A percentile compares a stretch with the other conserved stretches of the same genome.
Conservation (phyloP, 2,797 vertebrate species). For the Helicolenus hilgendorfi region DNA sequence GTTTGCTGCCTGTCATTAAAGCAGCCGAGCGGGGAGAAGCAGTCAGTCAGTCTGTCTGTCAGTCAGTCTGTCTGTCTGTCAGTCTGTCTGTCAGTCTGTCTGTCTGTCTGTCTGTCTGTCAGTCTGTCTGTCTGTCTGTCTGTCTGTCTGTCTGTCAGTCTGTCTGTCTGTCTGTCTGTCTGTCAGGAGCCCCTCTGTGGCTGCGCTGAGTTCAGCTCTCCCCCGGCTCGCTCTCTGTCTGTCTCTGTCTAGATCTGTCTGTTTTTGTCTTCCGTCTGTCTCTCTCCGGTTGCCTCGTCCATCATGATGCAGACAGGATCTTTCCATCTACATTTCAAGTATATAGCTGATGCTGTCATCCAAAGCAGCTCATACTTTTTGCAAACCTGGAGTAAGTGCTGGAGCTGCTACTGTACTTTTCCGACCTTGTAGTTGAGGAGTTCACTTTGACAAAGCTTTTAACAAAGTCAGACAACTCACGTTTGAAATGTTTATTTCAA, state of each 20-base stretch:
- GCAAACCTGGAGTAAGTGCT: not conserved
- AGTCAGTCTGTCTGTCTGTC: slow-evolving; percentile 33
- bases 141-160: slow-evolving; percentile 39
- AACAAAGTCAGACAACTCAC: not conserved
- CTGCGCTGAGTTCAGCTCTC: slow-evolving; percentile 27
- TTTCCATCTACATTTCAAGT: slow-evolving; percentile 22
- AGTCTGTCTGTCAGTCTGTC: slow-evolving; percentile 29
- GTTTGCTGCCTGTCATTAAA: slow-evolving; percentile 57
- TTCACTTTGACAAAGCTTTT: not conserved
- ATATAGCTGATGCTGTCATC: slow-evolving; percentile 18
- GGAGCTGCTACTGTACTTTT: not conserved
- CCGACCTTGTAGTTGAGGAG: not conserved
- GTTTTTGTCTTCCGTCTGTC: slow-evolving; percentile 11
- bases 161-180: slow-evolving; percentile 38
- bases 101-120: slow-evolving; percentile 39
- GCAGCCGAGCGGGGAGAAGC: slow-evolving; percentile 48
- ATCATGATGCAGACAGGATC: slow-evolving; percentile 16
- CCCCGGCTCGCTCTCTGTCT: not conserved
- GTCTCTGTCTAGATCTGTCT: slow-evolving; percentile 16
- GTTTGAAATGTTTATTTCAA: no score
- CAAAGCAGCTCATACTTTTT: slow-evolving; percentile 4
- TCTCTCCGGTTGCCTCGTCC: not conserved
- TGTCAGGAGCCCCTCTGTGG: slow-evolving; percentile 25
- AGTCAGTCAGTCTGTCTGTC: slow-evolving; percentile 33
- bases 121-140: slow-evolving; percentile 31